Evolutionary conservation across 2,113 vertebrate genomes (phyloP).

Genomic region (Aviceda subcristata): DNA sequence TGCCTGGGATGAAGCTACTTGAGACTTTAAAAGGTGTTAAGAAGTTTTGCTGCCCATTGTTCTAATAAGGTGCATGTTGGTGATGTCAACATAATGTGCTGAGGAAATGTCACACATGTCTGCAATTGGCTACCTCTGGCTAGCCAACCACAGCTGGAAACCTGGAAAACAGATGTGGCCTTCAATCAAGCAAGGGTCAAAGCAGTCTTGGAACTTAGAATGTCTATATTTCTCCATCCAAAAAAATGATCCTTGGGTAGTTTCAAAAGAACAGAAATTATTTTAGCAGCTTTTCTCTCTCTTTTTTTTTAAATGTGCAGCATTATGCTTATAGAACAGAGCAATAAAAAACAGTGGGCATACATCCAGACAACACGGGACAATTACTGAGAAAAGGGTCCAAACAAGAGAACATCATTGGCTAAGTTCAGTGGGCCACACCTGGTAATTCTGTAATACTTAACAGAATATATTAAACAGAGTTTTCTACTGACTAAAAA

Average conservation of each 20-base stretch:
- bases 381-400: not conserved
- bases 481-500: not conserved
- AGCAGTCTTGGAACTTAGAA: slow-evolving; percentile 52
- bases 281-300: slow-evolving; percentile 45
- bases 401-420: not conserved
- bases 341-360: not conserved
- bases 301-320: not conserved
- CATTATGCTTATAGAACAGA: not conserved
- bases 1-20: slow-evolving; percentile 4
- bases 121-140: slow-evolving; percentile 73
- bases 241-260: not conserved
- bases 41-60: slow-evolving; percentile 67
- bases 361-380: not conserved
- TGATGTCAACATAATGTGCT: slow-evolving; percentile 66
- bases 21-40: slow-evolving; percentile 65
- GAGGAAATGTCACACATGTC: slow-evolving; percentile 79
- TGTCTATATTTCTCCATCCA: slow-evolving; percentile 44
- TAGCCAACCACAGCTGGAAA: slow-evolving; percentile 69
- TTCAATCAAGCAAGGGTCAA: slow-evolving; percentile 75
- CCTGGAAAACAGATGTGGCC: slow-evolving; percentile 77
- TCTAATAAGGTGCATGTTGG: slow-evolving; percentile 69
- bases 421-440: not conserved
- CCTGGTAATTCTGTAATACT: slow-evolving; percentile 17
- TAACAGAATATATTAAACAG: not conserved
- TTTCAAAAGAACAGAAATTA: slow-evolving; percentile 46